phyloP scores from a whole-genome alignment of 2,797 vertebrate genomes.

The Gymnothorax reevesii region DNA sequence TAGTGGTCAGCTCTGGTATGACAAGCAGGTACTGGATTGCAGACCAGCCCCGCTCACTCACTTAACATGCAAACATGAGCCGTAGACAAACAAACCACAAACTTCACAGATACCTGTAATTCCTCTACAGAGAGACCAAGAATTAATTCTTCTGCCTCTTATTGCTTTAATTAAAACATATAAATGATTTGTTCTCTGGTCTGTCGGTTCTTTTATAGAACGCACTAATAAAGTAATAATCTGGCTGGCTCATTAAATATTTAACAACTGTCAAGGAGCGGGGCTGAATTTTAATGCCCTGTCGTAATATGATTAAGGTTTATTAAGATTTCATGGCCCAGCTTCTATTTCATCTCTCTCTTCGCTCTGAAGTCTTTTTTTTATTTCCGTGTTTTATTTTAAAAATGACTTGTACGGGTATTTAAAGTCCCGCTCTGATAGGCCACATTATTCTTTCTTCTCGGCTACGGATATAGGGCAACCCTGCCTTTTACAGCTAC shows the following conservation, averaged over 20 bases:
- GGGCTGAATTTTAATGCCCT: slow-evolving; percentile 29
- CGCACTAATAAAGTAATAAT: slow-evolving; percentile 30
- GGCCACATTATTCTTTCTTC: too few species aligned
- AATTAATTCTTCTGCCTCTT: neutral
- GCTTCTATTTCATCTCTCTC: slow-evolving; percentile 23
- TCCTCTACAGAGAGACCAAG: neutral
- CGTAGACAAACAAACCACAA: neutral
- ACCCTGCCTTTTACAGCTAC: neutral
- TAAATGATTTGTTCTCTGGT: slow-evolving; percentile 18
- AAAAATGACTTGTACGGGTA: neutral
- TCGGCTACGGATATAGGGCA: neutral
- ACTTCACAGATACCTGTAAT: neutral
- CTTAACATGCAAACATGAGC: neutral
- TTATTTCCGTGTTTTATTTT: neutral
- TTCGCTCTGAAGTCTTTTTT: neutral
- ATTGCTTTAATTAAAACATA: slow-evolving; percentile 20
- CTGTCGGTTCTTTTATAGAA: slow-evolving; percentile 22
- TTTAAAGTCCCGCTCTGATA: neutral
- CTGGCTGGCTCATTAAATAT: slow-evolving; percentile 29
- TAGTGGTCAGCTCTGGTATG: too few species aligned
- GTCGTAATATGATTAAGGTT: slow-evolving; percentile 28
- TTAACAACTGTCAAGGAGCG: slow-evolving; percentile 28
- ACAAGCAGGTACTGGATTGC: too few species aligned
- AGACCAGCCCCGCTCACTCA: too few species aligned
- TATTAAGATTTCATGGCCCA: slow-evolving; percentile 30